Evolutionary conservation across 1,140 invertebrate species (phyloP).

Genomic region (Drosophila malerkotliana): DNA sequence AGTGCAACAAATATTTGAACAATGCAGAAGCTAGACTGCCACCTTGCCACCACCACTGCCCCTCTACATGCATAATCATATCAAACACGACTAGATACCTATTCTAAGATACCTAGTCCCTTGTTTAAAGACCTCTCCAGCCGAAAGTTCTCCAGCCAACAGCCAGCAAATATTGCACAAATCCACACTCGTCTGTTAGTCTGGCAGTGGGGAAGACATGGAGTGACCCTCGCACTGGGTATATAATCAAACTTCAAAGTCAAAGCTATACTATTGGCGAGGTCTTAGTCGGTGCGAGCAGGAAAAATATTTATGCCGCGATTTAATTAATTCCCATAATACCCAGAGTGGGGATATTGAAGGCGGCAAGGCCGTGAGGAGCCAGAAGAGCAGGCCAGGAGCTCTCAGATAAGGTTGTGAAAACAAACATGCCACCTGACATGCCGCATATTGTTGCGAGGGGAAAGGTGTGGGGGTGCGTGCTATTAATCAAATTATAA

Average conservation of each 20-base stretch:
- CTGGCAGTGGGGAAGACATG: constrained; percentile 43
- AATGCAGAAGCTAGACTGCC: constrained; percentile 42
- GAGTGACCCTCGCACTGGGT: constrained; percentile 64
- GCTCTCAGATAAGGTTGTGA: constrained; percentile 43
- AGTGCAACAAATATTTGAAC: constrained; percentile 50
- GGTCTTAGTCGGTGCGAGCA: constrained; percentile 36
- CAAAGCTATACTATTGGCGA: constrained; percentile 65
- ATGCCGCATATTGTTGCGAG: too few species aligned
- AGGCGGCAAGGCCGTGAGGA: constrained; percentile 2
- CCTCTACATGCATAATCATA: constrained; percentile 30
- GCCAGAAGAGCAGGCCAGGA: not conserved
- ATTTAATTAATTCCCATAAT: constrained; percentile 54
- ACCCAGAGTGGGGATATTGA: constrained; percentile 12
- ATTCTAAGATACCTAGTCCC: constrained; percentile 41
- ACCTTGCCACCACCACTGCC: not conserved
- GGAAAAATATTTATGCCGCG: constrained; percentile 55
- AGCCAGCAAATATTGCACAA: constrained; percentile 68
- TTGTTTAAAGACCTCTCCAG: constrained; percentile 65
- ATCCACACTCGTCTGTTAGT: constrained; percentile 41
- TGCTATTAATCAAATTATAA: constrained; percentile 44
- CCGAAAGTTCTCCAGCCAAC: constrained; percentile 45
- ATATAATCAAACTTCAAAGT: constrained; percentile 77
- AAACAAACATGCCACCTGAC: constrained; percentile 24
- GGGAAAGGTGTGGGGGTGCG: not conserved
- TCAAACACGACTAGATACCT: constrained; percentile 21